Percentiles rank a stretch among this genome's conserved stretches.
Evolutionary conservation across 2,888 invertebrate species (phyloP).

Genomic region (Drosophila koepferae): DNA sequence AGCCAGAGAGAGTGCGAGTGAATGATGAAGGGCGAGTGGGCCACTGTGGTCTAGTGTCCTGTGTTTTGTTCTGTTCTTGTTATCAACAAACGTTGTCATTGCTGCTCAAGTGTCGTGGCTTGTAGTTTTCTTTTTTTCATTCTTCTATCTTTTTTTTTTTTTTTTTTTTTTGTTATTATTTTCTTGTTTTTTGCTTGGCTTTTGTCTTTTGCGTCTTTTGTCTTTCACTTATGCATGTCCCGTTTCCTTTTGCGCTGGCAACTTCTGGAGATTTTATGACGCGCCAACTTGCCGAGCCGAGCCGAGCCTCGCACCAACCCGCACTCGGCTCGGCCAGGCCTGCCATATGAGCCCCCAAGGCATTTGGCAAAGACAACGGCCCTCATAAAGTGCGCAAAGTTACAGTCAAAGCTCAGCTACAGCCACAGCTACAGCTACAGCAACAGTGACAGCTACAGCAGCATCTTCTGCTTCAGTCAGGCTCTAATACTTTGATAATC

Average conservation of each 20-base stretch:
- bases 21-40: not conserved
- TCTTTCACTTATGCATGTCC: conserved; percentile 81
- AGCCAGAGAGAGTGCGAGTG: conserved; percentile 5
- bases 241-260: conserved; percentile 48
- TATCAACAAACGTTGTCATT: conserved; percentile 68
- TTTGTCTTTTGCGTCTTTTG: conserved; percentile 73
- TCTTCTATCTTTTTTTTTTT: not conserved
- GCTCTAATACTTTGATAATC: conserved; percentile 78
- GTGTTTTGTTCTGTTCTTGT: conserved; percentile 40
- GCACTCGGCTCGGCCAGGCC: not conserved
- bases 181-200: conserved; percentile 22
- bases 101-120: conserved; percentile 59
- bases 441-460: not conserved
- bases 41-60: conserved; percentile 18
- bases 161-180: conserved; percentile 3
- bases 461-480: conserved; percentile 21
- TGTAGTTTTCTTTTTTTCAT: conserved; percentile 38
- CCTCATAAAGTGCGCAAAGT: conserved; percentile 78
- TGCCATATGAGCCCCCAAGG: conserved; percentile 66
- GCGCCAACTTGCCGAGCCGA: conserved; percentile 57
- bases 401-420: conserved; percentile 62
- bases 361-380: conserved; percentile 64
- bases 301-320: conserved; percentile 24
- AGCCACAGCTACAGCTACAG: conserved; percentile 6
- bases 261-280: conserved; percentile 64